These are phyloP conservation scores for Nesoenas mayeri DNA, from an alignment of 2,113 vertebrate genomes.

Conservation along the genomic window DNA sequence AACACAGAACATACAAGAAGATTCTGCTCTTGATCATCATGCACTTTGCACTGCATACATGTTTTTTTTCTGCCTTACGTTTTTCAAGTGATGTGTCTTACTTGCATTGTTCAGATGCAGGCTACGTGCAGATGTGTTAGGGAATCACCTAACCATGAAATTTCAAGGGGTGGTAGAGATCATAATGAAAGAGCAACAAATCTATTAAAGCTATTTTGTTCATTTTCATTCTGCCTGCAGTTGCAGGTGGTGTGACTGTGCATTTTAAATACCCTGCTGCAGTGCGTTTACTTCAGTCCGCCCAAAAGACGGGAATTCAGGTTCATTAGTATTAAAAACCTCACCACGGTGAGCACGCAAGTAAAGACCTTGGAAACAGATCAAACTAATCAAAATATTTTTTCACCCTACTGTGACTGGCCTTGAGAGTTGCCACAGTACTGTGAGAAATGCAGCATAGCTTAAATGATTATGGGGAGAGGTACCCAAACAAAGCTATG, in stretches of 20 bases:
- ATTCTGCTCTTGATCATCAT: not conserved
- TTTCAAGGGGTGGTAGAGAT: not conserved
- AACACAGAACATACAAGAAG: not conserved
- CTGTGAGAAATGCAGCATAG: not conserved
- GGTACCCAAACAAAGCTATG: not conserved
- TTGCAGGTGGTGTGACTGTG: not conserved
- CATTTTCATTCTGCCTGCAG: not conserved
- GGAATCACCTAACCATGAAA: not conserved
- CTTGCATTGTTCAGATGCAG: not conserved
- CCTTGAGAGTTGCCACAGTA: not conserved
- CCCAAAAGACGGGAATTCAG: not conserved
- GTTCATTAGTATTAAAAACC: not conserved
- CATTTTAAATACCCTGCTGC: slow-evolving; percentile 11
- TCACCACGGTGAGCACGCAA: accelerated
- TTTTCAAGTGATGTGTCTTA: not conserved
- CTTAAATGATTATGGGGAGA: not conserved
- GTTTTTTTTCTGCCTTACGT: not conserved
- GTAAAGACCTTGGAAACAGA: not conserved
- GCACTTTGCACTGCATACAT: not conserved
- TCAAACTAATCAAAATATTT: not conserved
- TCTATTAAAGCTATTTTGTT: not conserved
- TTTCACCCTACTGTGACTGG: not conserved
- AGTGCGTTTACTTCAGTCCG: not conserved
- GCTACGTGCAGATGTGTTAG: not conserved
- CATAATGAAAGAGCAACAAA: not conserved